Evolutionary conservation across 1,140 invertebrate genomes (phyloP).

Genomic region (Penaeus indicus): DNA sequence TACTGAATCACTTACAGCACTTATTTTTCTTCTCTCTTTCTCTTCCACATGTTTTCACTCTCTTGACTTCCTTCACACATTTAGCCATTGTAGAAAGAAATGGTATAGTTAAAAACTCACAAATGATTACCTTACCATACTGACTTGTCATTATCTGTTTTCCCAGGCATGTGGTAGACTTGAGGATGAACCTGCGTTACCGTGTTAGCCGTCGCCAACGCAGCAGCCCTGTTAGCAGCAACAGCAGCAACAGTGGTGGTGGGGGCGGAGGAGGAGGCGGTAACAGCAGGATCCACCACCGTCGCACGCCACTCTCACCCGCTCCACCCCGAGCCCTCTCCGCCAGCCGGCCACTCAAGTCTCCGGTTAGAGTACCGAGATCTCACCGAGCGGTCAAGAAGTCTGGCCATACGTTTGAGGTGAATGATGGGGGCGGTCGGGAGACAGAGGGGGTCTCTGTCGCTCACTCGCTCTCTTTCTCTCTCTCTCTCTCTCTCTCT

Average conservation of each 20-base stretch:
- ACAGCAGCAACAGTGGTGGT: constrained; percentile 56
- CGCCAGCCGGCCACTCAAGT: constrained; percentile 12
- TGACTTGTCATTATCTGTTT: background rate
- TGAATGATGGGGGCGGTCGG: background rate
- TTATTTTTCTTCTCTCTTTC: background rate
- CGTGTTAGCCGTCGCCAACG: constrained; percentile 58
- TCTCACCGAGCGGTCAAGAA: constrained; percentile 50
- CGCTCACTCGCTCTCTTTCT: too few species aligned
- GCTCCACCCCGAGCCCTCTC: constrained; percentile 29
- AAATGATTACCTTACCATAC: background rate
- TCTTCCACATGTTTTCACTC: background rate
- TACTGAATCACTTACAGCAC: background rate
- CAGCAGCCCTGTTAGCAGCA: constrained; percentile 61
- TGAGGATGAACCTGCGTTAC: constrained; percentile 65
- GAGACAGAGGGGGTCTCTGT: too few species aligned
- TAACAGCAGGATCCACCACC: constrained; percentile 45
- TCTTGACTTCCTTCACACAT: background rate
- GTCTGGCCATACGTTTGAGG: constrained; percentile 47
- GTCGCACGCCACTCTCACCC: constrained; percentile 49
- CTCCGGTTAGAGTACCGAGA: constrained; percentile 45
- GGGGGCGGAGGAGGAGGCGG: constrained; percentile 46
- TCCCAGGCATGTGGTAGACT: constrained; percentile 23
- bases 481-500: too few species aligned
- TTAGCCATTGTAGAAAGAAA: background rate
- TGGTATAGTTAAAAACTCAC: background rate